Percentiles rank a stretch among this genome's conserved stretches.
Conservation (phyloP, 2,113 vertebrate genomes). For the Tachysurus fulvidraco region DNA sequence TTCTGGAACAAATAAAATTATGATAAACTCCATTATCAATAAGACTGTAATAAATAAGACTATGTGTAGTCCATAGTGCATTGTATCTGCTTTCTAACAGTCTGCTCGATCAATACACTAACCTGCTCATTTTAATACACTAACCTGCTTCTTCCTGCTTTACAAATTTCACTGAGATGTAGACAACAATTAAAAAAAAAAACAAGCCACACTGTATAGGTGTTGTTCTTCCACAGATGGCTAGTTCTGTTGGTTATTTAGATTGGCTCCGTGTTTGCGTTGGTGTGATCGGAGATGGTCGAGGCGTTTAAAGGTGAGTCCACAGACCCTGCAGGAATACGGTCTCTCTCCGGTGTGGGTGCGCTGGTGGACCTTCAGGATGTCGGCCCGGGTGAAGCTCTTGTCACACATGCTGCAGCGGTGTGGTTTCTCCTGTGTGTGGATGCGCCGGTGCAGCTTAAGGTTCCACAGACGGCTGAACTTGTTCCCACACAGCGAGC, state of each 20-base stretch:
- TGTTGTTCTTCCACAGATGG: background rate
- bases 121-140: background rate
- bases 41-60: background rate
- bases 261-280: conserved; percentile 66
- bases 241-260: conserved; percentile 43
- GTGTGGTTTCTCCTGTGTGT: conserved; percentile 77
- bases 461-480: conserved; percentile 78
- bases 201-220: background rate
- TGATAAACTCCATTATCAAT: background rate
- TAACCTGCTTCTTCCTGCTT: background rate
- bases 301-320: conserved; percentile 75
- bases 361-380: conserved; percentile 75
- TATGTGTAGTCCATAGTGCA: background rate
- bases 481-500: conserved; percentile 71
- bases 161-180: background rate
- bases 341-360: conserved; percentile 77
- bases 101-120: background rate
- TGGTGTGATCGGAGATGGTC: conserved; percentile 76
- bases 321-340: conserved; percentile 72
- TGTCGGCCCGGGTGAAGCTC: conserved; percentile 75
- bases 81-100: background rate
- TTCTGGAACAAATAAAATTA: background rate
- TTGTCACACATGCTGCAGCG: conserved; percentile 74
- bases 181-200: background rate
- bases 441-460: conserved; percentile 75